Conservation (phyloP, 2,113 vertebrate genomes). For the Myocastor coypus region DNA sequence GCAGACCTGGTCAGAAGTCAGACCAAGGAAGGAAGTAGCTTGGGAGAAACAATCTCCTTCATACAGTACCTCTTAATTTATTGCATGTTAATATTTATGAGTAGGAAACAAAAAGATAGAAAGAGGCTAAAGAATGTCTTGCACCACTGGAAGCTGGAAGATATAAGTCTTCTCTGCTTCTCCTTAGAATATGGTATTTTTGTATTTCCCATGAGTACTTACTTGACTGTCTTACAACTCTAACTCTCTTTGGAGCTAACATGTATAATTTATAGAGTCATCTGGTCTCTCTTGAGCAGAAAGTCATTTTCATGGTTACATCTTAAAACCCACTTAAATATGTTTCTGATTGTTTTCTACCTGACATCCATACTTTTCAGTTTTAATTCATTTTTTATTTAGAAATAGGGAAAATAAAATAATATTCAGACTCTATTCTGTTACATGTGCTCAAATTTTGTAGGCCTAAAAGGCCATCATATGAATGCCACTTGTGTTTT, state of each 20-base stretch:
- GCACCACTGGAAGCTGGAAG: no score
- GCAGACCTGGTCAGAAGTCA: background rate
- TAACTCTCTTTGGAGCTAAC: background rate
- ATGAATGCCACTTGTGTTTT: background rate
- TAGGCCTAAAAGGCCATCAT: background rate
- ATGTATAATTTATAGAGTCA: background rate
- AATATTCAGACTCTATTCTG: background rate
- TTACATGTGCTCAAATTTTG: background rate
- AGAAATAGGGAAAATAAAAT: constrained; percentile 37
- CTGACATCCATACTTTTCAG: background rate
- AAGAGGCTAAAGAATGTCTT: background rate
- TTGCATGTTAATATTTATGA: background rate
- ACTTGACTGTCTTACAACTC: background rate
- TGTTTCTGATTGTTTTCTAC: background rate
- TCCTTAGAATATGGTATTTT: background rate
- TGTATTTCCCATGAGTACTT: background rate
- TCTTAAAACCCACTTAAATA: background rate
- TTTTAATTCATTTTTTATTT: constrained; percentile 54
- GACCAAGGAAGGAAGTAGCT: background rate
- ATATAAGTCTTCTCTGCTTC: background rate
- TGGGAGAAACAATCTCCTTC: background rate
- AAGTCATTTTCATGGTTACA: background rate
- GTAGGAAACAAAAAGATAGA: background rate
- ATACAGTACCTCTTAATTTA: background rate
- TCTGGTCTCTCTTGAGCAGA: background rate